Evolutionary conservation across 2,113 vertebrate species (phyloP).

Genomic region (Eptatretus burgeri): DNA sequence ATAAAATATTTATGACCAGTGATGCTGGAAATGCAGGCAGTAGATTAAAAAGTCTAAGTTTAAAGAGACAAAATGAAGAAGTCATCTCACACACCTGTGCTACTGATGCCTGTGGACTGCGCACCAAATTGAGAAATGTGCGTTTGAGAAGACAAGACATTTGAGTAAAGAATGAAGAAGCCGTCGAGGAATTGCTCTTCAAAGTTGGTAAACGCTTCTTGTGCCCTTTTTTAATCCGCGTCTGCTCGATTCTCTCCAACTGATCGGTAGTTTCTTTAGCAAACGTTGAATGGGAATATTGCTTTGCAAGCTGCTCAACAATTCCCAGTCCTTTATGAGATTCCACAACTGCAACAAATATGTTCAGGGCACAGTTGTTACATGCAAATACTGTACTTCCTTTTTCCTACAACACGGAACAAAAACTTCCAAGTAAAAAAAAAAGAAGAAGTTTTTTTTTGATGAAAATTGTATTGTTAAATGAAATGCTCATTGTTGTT

Average conservation of each 20-base stretch:
- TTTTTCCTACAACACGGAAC: no score
- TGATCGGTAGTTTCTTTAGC: slow-evolving; percentile 22
- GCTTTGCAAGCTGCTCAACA: slow-evolving; percentile 29
- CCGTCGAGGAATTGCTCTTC: slow-evolving; percentile 9
- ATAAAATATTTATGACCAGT: no score
- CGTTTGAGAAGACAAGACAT: slow-evolving; percentile 50
- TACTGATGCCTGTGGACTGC: slow-evolving; percentile 60
- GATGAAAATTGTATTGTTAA: no score
- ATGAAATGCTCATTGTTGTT: no score
- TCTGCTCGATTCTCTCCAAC: slow-evolving; percentile 19
- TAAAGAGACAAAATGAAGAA: no score
- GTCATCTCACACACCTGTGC: slow-evolving; percentile 30
- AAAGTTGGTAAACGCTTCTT: slow-evolving; percentile 14
- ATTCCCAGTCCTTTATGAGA: slow-evolving; percentile 29
- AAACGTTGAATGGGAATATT: slow-evolving; percentile 21
- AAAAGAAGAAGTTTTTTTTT: no score
- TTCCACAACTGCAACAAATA: slow-evolving; percentile 8
- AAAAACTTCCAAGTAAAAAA: no score
- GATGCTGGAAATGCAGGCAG: no score
- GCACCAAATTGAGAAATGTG: slow-evolving; percentile 40
- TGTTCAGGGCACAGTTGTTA: background rate
- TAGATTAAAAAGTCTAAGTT: no score
- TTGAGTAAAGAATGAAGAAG: slow-evolving; percentile 44
- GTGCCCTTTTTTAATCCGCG: slow-evolving; percentile 14
- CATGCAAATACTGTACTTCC: no score